phyloP scores from a whole-genome alignment of 2,797 vertebrate species.

The Sebastes nivosus region DNA sequence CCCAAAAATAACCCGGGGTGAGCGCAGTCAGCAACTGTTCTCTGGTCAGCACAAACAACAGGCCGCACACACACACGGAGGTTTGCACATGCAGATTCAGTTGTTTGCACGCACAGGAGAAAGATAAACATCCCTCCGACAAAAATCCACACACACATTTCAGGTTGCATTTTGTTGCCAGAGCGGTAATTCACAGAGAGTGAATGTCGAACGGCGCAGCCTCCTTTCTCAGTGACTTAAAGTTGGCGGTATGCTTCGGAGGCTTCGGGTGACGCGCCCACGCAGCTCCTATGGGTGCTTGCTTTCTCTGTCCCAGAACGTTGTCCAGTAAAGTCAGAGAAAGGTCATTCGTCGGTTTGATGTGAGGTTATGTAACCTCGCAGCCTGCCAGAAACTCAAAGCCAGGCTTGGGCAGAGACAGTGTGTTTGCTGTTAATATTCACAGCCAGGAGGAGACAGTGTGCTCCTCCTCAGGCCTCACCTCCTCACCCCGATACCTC shows the following conservation, averaged over 20 bases:
- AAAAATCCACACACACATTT: conserved; percentile 15
- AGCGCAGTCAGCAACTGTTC: conserved; percentile 65
- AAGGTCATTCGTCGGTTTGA: conserved; percentile 62
- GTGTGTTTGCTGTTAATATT: conserved; percentile 52
- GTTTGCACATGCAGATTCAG: conserved; percentile 29
- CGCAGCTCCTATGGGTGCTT: conserved; percentile 22
- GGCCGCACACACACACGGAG: neutral
- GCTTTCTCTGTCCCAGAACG: conserved; percentile 28
- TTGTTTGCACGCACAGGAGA: conserved; percentile 24
- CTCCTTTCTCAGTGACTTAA: neutral
- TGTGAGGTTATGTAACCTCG: conserved; percentile 66
- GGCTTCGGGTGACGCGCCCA: conserved; percentile 17
- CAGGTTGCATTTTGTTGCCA: conserved; percentile 12
- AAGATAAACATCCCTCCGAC: conserved; percentile 2
- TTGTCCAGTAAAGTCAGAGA: conserved; percentile 63
- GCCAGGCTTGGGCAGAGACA: conserved; percentile 17
- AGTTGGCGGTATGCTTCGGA: conserved; percentile 1
- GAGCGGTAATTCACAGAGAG: neutral
- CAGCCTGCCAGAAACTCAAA: conserved; percentile 46
- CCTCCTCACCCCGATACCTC: neutral
- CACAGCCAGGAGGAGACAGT: conserved; percentile 58
- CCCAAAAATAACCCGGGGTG: conserved; percentile 68
- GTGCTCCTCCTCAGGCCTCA: conserved; percentile 42
- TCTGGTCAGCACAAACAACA: conserved; percentile 66
- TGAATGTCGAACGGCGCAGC: neutral